Conservation (phyloP, 2,113 vertebrate species). For the Rhinichthys klamathensis region DNA sequence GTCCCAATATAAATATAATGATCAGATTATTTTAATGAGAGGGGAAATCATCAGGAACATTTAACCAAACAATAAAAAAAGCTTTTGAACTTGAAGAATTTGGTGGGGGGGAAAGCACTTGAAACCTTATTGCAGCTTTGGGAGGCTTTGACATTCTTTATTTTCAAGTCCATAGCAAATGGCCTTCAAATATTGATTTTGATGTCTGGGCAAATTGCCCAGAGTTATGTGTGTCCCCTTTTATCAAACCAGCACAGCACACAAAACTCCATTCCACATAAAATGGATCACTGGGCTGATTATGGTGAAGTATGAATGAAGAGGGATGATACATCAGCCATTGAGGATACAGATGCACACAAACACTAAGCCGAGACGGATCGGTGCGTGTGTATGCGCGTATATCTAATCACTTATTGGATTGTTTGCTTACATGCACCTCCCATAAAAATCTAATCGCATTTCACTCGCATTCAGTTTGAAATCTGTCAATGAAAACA, state of each 20-base stretch:
- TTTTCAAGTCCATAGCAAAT: constrained; percentile 61
- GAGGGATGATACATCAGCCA: constrained; percentile 11
- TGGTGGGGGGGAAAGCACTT: neutral
- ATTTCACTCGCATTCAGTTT: neutral
- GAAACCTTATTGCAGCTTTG: constrained; percentile 13
- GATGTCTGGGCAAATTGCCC: constrained; percentile 71
- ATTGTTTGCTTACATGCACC: constrained; percentile 8
- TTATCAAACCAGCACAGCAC: constrained; percentile 69
- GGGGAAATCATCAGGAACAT: neutral
- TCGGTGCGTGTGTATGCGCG: neutral
- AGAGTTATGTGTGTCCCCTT: constrained; percentile 69
- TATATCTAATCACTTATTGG: constrained; percentile 1
- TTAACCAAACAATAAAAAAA: neutral
- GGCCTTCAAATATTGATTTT: constrained; percentile 73
- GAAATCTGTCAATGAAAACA: neutral
- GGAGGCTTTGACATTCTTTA: constrained; percentile 66
- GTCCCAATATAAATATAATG: neutral
- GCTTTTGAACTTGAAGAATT: neutral
- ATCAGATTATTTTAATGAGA: neutral
- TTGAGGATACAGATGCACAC: constrained; percentile 9
- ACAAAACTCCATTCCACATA: constrained; percentile 69
- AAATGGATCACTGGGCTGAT: constrained; percentile 50
- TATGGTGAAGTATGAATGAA: constrained; percentile 29
- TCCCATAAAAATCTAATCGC: constrained; percentile 11
- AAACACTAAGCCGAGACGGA: constrained; percentile 17